Percentiles rank a stretch among this genome's conserved stretches.
Conservation (phyloP, 2,888 invertebrate genomes). For the Eupelmus urozonus region DNA sequence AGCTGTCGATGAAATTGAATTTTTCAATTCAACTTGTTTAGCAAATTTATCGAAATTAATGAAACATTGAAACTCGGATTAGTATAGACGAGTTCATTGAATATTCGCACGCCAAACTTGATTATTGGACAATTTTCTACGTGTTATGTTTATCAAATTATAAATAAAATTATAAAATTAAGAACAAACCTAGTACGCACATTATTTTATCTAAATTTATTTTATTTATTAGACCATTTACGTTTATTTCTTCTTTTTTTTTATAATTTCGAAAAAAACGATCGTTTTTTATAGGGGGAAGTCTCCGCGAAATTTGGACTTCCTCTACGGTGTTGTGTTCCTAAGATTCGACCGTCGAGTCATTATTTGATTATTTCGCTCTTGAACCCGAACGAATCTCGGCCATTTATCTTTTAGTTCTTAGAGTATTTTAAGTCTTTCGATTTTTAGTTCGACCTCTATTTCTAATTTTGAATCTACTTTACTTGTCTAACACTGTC, state of each 20-base stretch:
- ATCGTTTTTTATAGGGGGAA: slow-evolving; percentile 47
- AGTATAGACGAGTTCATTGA: background rate
- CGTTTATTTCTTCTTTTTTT: slow-evolving; percentile 18
- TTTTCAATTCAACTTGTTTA: too few relatives aligned
- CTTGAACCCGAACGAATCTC: slow-evolving; percentile 53
- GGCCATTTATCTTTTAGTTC: slow-evolving; percentile 42
- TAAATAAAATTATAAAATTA: slow-evolving; percentile 44
- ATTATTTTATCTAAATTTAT: slow-evolving; percentile 36
- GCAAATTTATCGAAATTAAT: too few relatives aligned
- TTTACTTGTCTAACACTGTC: slow-evolving; percentile 24
- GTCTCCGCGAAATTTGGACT: slow-evolving; percentile 52
- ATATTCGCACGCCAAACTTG: background rate
- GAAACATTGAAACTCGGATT: background rate
- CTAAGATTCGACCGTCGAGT: slow-evolving; percentile 58
- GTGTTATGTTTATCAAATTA: slow-evolving; percentile 55
- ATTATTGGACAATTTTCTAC: background rate
- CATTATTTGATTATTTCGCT: slow-evolving; percentile 56
- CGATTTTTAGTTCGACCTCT: slow-evolving; percentile 2
- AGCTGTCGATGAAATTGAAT: slow-evolving; percentile 8
- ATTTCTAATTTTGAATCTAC: background rate
- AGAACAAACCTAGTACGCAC: slow-evolving; percentile 41
- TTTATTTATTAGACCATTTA: slow-evolving; percentile 41
- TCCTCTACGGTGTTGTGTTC: slow-evolving; percentile 60
- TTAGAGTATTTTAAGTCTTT: slow-evolving; percentile 21
- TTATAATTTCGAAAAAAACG: slow-evolving; percentile 18